A percentile compares a stretch with the other conserved stretches of the same genome.
phyloP scores from a whole-genome alignment of 64 coral and sea anemone species.

The Montipora foliosa region DNA sequence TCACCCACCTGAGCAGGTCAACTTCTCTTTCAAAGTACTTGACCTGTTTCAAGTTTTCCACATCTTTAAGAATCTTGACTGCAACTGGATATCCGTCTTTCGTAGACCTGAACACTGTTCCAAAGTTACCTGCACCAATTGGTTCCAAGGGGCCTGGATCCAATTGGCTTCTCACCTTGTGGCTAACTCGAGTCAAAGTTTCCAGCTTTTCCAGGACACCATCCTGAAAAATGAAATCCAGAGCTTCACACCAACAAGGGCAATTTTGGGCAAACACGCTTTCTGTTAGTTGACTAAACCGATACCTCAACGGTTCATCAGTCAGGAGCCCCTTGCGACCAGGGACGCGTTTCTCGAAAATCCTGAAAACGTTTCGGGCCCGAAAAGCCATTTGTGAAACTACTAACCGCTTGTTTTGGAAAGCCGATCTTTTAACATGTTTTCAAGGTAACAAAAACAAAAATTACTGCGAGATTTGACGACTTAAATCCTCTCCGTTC shows the following conservation, averaged over 20 bases:
- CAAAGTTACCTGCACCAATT: conserved; percentile 71
- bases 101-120: conserved; percentile 61
- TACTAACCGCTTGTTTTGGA: no score
- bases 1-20: conserved; percentile 35
- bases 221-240: background rate
- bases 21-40: conserved; percentile 74
- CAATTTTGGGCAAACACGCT: no score
- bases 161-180: conserved; percentile 44
- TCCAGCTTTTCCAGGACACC: conserved; percentile 44
- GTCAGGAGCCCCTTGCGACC: no score
- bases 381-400: no score
- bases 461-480: no score
- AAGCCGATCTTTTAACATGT: no score
- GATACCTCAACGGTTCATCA: no score
- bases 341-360: no score
- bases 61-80: conserved; percentile 71
- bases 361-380: no score
- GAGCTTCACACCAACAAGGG: background rate
- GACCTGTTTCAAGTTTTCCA: conserved; percentile 36
- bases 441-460: no score
- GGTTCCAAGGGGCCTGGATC: conserved; percentile 44
- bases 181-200: conserved; percentile 61
- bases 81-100: conserved; percentile 60
- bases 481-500: no score
- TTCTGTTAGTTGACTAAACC: no score